A percentile compares a stretch with the other conserved stretches of the same genome.
Evolutionary conservation across 1,140 invertebrate species (phyloP).

Genomic region (Drosophila ogumai): DNA sequence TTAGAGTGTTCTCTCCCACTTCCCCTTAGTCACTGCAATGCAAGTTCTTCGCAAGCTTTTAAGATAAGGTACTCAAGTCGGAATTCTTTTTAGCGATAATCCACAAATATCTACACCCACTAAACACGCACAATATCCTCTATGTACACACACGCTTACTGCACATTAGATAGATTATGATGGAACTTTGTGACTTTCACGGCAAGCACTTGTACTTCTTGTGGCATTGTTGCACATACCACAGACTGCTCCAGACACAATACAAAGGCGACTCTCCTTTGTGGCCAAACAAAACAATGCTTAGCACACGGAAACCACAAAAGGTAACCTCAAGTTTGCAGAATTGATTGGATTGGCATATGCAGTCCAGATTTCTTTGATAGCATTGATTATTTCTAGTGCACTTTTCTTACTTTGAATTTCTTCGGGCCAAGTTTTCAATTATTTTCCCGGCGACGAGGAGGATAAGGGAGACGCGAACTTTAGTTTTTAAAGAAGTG

Average conservation of each 20-base stretch:
- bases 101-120: not conserved
- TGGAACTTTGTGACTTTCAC: not conserved
- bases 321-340: not conserved
- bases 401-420: slow-evolving; percentile 29
- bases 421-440: slow-evolving; percentile 1
- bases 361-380: slow-evolving; percentile 14
- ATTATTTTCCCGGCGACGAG: slow-evolving; percentile 16
- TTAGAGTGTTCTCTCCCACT: too few species aligned
- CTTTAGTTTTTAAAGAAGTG: slow-evolving; percentile 13
- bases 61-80: slow-evolving; percentile 3
- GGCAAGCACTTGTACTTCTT: slow-evolving; percentile 6
- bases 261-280: slow-evolving; percentile 20
- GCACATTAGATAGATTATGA: slow-evolving; percentile 21
- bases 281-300: slow-evolving; percentile 18
- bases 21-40: not conserved
- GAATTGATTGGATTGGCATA: slow-evolving; percentile 12
- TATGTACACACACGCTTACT: not conserved
- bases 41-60: not conserved
- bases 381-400: slow-evolving; percentile 37
- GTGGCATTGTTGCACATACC: slow-evolving; percentile 16
- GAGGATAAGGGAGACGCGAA: slow-evolving; percentile 39
- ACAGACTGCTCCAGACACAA: not conserved
- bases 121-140: slow-evolving; percentile 6
- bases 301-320: not conserved
- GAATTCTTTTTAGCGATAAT: slow-evolving; percentile 3